phyloP scores from a whole-genome alignment of 1,140 invertebrate species.

The Heliconius eleuchia region DNA sequence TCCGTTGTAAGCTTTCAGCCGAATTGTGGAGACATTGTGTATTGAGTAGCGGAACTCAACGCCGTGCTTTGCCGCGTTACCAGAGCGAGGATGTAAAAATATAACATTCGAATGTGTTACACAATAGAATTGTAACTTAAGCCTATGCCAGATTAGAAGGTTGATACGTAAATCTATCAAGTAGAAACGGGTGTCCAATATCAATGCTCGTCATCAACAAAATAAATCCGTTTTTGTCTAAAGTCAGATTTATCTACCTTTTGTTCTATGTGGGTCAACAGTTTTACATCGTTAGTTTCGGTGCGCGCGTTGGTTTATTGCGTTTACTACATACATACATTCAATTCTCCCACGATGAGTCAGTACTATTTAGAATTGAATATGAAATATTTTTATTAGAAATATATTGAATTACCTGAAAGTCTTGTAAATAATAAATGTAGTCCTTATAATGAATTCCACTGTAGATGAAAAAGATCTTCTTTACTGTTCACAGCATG shows the following conservation, averaged over 20 bases:
- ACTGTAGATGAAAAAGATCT: not conserved
- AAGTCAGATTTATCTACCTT: constrained; percentile 68
- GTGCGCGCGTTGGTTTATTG: constrained; percentile 19
- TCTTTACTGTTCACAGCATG: too few species aligned
- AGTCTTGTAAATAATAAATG: not conserved
- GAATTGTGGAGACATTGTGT: too few species aligned
- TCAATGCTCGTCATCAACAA: constrained; percentile 51
- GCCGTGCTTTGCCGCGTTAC: too few species aligned
- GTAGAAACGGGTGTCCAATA: constrained; percentile 42
- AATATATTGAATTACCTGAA: not conserved
- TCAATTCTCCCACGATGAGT: constrained; percentile 30
- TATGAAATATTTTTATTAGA: not conserved
- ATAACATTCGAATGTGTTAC: not conserved
- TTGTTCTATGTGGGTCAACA: constrained; percentile 69
- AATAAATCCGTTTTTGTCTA: constrained; percentile 65
- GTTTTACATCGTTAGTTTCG: constrained; percentile 52
- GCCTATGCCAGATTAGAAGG: constrained; percentile 46
- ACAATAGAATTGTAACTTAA: constrained; percentile 40
- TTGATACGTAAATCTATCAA: constrained; percentile 49
- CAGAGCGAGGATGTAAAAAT: too few species aligned
- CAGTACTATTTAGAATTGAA: not conserved
- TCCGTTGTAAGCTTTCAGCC: too few species aligned
- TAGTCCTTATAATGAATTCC: not conserved
- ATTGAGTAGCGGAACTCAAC: too few species aligned
- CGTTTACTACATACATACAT: constrained; percentile 31